Evolutionary conservation across 1,140 invertebrate species (phyloP).

Genomic region (Cydia strobilella): DNA sequence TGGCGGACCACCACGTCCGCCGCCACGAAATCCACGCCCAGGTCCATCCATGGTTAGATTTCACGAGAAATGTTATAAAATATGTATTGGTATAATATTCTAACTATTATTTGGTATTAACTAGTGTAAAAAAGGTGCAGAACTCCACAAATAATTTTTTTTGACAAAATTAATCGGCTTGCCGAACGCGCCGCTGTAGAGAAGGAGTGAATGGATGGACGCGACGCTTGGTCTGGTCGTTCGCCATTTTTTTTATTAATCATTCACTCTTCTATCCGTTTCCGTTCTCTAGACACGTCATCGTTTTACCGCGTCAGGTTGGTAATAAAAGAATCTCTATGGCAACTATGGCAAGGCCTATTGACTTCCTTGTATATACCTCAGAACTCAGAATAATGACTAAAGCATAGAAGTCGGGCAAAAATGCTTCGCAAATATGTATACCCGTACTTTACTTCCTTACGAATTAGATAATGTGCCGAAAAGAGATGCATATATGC

Average conservation of each 20-base stretch:
- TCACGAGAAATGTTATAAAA: conserved; percentile 14
- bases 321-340: not conserved
- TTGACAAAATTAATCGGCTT: not conserved
- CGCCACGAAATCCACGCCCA: conserved; percentile 67
- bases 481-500: no score
- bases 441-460: no score
- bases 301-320: not conserved
- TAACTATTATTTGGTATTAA: not conserved
- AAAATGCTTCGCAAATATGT: no score
- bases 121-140: not conserved
- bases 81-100: not conserved
- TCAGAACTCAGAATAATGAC: no score
- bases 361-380: no score
- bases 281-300: conserved; percentile 17
- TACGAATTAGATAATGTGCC: no score
- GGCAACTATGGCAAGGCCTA: not conserved
- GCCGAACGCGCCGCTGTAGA: not conserved
- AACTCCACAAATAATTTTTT: not conserved
- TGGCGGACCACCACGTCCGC: conserved; percentile 63
- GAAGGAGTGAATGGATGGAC: conserved; percentile 9
- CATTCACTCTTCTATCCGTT: conserved; percentile 26
- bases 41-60: conserved; percentile 59
- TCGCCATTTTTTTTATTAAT: conserved; percentile 1
- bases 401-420: no score
- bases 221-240: not conserved